Evolutionary conservation across 2,888 invertebrate genomes (phyloP).

Genomic region (Oasisia sp.): DNA sequence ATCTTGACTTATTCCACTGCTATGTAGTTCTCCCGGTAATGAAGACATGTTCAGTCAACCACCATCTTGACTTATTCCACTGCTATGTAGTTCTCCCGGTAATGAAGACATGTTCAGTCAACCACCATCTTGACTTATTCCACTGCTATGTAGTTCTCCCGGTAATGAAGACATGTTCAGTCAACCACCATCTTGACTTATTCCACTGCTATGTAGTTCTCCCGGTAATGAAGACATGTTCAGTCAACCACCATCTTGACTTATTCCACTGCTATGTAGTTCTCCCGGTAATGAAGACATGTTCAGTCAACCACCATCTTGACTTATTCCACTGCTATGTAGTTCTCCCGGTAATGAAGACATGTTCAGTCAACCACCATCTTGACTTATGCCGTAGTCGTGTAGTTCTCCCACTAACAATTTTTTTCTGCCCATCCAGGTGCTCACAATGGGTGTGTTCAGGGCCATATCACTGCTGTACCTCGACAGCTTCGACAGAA

Average conservation of each 20-base stretch:
- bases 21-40: not conserved
- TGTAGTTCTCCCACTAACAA: not conserved
- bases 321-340: not conserved
- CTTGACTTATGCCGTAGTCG: not conserved
- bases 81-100: not conserved
- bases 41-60: too few relatives aligned
- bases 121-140: too few relatives aligned
- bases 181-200: too few relatives aligned
- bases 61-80: too few relatives aligned
- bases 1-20: too few relatives aligned
- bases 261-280: not conserved
- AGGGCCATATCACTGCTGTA: slow-evolving; percentile 76
- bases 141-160: not conserved
- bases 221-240: too few relatives aligned
- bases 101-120: too few relatives aligned
- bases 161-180: too few relatives aligned
- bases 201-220: not conserved
- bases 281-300: too few relatives aligned
- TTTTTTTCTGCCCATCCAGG: slow-evolving; percentile 70
- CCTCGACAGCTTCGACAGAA: slow-evolving; percentile 75
- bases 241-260: too few relatives aligned
- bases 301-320: too few relatives aligned
- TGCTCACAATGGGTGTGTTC: slow-evolving; percentile 77
- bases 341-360: not conserved
- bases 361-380: too few relatives aligned